Evolutionary conservation across 2,888 invertebrate species (phyloP), one percentile per base, ranked within the genome.

Genomic region (Aradus depressus): DNA sequence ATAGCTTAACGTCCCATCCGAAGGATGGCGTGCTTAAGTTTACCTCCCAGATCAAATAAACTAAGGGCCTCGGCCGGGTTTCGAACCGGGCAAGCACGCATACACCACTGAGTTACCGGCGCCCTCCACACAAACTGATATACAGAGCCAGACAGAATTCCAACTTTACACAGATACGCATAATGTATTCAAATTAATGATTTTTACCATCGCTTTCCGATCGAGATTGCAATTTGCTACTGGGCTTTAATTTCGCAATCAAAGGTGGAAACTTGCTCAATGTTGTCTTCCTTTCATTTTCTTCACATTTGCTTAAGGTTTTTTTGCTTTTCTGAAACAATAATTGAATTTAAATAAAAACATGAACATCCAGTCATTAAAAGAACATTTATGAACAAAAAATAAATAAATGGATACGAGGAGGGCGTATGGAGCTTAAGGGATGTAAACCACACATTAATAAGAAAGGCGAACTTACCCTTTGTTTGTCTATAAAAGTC

Each of bases 201-300:
- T 21, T n/a, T 43, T 68, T 68, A 80, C 81, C 80, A 68, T 81
- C 81, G 64, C 78, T 79, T 63, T 81, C 81, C 58, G 77, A 76
- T 66, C 74, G 68, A 59, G 74, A 73, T 18, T 75, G 72, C 41
- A 74, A 64, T 64, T 77, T 80, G n/a, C 77, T 79, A 3, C 80
- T 80, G 10, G 78, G 76, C 64, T 80, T 79, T 68, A 76, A 73
- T 65, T 81, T 82, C 18, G 81, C 81, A 61, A 81, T 81, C 42
- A 81, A 68, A 18, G 80, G 80, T 60, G 62, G 62, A 37, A 62
- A 52, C 56, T 60, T 60, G 28, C 58, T 60, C 12, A 59, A 48
- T 4, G 55, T 55, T 19, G 45, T 55, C 44, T 55, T 55, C 44
- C 51, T 44, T 39, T 55, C 55, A 38, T 31, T 48, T 28, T 55